Evolutionary conservation across 2,888 invertebrate species (phyloP), one percentile per base, ranked within the genome.

Genomic region (Esperia sulphurella): DNA sequence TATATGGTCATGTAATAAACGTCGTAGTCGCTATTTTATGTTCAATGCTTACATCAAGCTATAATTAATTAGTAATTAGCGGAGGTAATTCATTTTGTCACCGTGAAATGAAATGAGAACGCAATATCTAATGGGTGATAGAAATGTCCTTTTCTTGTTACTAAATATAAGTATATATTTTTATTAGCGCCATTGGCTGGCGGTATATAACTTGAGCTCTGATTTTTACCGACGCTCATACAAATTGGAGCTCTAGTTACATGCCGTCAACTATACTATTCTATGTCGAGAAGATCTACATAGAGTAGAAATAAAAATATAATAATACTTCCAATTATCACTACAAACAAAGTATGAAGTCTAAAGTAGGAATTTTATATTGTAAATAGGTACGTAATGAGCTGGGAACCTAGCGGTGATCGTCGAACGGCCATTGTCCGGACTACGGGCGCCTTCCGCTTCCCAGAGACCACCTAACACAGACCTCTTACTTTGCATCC

Each of bases 401-500:
- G 77, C 74, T 85, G 85, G 79, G 84, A 85, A 85, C 79, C 68
- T 69, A 71, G 75, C 78, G 68, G 78, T 81, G 82, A 79, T 83
- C 78, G 79, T 56, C 69, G 68, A 63, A 58, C 79, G 83, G 83
- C 79, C 82, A 88, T 86, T 88, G 87, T 88, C 84, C 85, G 78
- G 62, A 60, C 67, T 69, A 65, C 62, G 64, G 79, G 73, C 81
- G 82, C 79, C 84, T 86, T 85, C 87, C 85, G 83, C 80, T 65
- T 77, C 63, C 53, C 57, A 59, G 62, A 56, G 58, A 68, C 88
- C 83, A 83, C 56, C 61, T 47, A 59, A 65, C 55, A 12, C 37
- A 71, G 86, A 78, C 64, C 82, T 61, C 62, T 65, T 58, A 69
- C 68, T 71, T 68, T 66, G 69, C 70, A 68, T 69, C 62, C 61